A percentile compares a stretch with the other conserved stretches of the same genome.
These are phyloP conservation scores for Ophioderma brevispina DNA, from an alignment of 35 echinoderm and acorn worm genomes.

Conservation along the genomic window DNA sequence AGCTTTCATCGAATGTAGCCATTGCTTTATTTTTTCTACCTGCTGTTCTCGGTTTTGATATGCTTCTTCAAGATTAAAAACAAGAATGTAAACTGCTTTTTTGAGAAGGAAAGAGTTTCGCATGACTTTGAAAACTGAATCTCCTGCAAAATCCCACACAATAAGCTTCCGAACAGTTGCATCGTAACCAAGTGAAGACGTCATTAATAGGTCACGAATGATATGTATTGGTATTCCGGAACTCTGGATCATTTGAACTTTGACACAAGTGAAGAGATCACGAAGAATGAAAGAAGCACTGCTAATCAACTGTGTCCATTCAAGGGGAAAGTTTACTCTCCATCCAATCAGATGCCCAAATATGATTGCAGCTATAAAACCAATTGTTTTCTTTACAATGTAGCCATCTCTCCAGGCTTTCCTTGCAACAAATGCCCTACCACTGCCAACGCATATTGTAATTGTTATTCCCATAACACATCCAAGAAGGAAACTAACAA, in stretches of 20 bases:
- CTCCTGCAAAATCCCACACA: constrained; percentile 41
- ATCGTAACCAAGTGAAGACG: neutral
- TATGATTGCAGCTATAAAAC: constrained; percentile 9
- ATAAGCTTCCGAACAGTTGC: constrained; percentile 9
- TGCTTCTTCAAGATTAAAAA: constrained; percentile 5
- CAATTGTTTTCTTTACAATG: neutral
- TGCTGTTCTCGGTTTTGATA: neutral
- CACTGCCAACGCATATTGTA: neutral
- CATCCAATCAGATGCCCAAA: constrained; percentile 16
- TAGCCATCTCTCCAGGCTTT: neutral
- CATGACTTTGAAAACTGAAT: constrained; percentile 15
- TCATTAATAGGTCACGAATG: neutral
- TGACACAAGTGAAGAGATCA: neutral
- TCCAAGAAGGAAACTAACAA: neutral
- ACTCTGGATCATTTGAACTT: neutral
- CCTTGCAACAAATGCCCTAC: neutral
- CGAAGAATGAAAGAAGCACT: neutral
- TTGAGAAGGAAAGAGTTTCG: constrained; percentile 4
- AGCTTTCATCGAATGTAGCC: constrained; percentile 26
- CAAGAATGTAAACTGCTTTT: constrained; percentile 32
- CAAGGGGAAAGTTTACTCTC: neutral
- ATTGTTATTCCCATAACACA: neutral
- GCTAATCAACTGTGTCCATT: neutral
- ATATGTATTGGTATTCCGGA: constrained; percentile 18
- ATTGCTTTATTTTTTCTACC: neutral